Evolutionary conservation across 1,140 invertebrate species (phyloP), one percentile per base, ranked within the genome.

Genomic region (Papilio xuthus): DNA sequence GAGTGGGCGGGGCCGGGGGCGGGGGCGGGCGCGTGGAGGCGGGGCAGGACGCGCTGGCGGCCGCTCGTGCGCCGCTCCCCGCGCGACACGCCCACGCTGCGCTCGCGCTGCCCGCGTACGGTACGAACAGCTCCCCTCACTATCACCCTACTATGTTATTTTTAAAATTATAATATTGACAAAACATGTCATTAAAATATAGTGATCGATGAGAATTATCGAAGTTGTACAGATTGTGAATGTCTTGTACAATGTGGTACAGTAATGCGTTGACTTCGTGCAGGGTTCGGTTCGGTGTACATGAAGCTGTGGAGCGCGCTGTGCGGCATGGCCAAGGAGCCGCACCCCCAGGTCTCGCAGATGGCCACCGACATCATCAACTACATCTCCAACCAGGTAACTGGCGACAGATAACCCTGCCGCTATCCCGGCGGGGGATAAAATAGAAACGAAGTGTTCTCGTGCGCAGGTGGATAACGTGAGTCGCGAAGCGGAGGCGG

Each of bases 291-390:
- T 10, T 97, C 96, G 72, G 96, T 99, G 56, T 99, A 98, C 91
- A 96, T 96, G 89, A 98, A 97, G 91, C 94, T 99, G 69, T 99
- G 98, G 98, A 95, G 95, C 84, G 96, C 96, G 63, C 94, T 99
- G 75, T 94, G 95, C 71, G 94, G 94, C 60, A 95, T 98, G 78
- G 96, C 97, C 72, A 95, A 95, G 78, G 98, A 99, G 95, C 98
- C 98, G 13, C 96, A 97, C 93, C 97, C 97, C 10, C 95, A 96
- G 9, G 97, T 99, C 6, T 95, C 96, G 1, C 91, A 94, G 69
- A 96, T 98, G 92, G 97, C 97, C 3, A 95, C 95, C 82, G 96
- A 96, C 86, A 95, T 99, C 41, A 96, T 97, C 10, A 96, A 96
- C 85, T 95, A 97, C 85, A 97, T 99, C 78, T 95, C 96, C 78